phyloP scores from a whole-genome alignment of 1,140 invertebrate genomes.

The Laupala kohalensis region DNA sequence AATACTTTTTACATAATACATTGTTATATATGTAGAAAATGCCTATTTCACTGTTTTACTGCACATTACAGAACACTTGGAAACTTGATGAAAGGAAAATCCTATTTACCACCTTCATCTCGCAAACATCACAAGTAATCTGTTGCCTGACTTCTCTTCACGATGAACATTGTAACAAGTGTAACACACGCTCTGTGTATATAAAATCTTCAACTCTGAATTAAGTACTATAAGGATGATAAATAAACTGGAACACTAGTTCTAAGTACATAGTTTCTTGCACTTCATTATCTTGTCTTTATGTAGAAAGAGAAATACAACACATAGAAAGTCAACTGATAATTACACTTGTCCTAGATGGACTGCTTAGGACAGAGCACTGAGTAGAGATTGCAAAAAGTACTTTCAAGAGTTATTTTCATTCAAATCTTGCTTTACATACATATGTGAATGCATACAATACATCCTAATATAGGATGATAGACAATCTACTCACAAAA shows the following conservation, averaged over 20 bases:
- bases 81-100: neutral
- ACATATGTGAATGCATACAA: neutral
- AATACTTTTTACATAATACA: neutral
- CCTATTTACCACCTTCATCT: neutral
- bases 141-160: neutral
- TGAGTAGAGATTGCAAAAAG: neutral
- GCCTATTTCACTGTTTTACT: neutral
- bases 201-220: neutral
- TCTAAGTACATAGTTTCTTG: neutral
- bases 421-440: neutral
- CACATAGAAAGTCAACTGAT: neutral
- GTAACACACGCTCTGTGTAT: neutral
- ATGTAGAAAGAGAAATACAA: neutral
- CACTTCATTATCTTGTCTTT: neutral
- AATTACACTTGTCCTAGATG: neutral
- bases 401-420: neutral
- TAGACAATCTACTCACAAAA: neutral
- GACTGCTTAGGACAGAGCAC: neutral
- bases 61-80: neutral
- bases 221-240: neutral
- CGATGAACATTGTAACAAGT: neutral
- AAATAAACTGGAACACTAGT: neutral
- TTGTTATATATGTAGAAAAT: neutral
- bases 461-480: neutral
- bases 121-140: neutral